Conservation (phyloP, 1,140 invertebrate genomes). For the Calephelis nemesis region DNA sequence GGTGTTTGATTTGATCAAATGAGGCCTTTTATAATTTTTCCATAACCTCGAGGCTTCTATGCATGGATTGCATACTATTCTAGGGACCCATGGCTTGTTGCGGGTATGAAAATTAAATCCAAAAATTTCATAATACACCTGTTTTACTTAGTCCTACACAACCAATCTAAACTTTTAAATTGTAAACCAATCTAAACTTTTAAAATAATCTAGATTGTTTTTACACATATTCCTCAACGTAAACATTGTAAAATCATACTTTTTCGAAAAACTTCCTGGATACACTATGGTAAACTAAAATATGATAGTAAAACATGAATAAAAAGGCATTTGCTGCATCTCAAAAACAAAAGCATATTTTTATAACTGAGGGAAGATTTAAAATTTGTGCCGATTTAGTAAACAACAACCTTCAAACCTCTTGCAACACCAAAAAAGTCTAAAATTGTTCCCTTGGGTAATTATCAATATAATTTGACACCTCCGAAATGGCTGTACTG, state of each 20-base stretch:
- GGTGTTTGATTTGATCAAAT: not conserved
- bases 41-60: not conserved
- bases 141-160: not conserved
- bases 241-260: not conserved
- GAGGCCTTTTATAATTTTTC: not conserved
- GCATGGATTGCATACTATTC: not conserved
- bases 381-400: not conserved
- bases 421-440: not conserved
- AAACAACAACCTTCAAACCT: not conserved
- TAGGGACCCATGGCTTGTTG: not conserved
- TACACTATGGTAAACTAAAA: not conserved
- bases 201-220: no score
- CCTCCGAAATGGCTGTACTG: no score
- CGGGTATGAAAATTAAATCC: not conserved
- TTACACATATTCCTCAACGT: not conserved
- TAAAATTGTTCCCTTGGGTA: not conserved
- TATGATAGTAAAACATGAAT: not conserved
- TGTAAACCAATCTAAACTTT: not conserved
- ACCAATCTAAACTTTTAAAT: not conserved
- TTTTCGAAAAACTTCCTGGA: not conserved
- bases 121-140: not conserved
- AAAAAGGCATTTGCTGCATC: not conserved
- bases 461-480: not conserved
- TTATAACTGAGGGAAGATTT: not conserved
- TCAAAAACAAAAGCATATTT: not conserved